phyloP scores from a whole-genome alignment of 2,797 vertebrate species.

The Phalanger gymnotis region DNA sequence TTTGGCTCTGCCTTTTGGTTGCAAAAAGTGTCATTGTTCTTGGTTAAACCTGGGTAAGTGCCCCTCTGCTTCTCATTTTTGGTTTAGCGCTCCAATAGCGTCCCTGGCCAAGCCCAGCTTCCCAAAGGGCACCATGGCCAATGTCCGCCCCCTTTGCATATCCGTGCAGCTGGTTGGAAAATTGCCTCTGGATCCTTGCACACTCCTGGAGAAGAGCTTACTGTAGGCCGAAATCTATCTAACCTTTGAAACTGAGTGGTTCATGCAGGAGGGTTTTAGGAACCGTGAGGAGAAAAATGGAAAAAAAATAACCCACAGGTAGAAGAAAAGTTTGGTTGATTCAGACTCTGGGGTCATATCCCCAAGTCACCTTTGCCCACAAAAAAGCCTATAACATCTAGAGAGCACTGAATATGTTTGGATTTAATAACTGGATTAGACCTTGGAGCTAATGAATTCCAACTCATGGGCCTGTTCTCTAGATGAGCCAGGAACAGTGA shows the following conservation, averaged over 20 bases:
- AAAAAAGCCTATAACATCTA: slow-evolving; percentile 31
- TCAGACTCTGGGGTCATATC: not conserved
- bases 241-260: slow-evolving; percentile 47
- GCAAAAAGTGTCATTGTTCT: slow-evolving; percentile 84
- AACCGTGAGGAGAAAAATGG: slow-evolving; percentile 1
- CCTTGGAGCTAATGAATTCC: slow-evolving; percentile 16
- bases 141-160: slow-evolving; percentile 59
- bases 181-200: not conserved
- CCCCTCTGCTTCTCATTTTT: slow-evolving; percentile 63
- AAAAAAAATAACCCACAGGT: slow-evolving; percentile 24
- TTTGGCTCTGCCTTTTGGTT: slow-evolving; percentile 76
- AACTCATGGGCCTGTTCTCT: not conserved
- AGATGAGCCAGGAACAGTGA: not conserved
- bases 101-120: slow-evolving; percentile 64
- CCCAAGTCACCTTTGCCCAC: not conserved
- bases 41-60: slow-evolving; percentile 82
- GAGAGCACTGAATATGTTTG: not conserved
- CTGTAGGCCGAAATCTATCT: slow-evolving; percentile 41
- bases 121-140: slow-evolving; percentile 58
- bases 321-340: slow-evolving; percentile 36
- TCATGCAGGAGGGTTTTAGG: slow-evolving; percentile 12
- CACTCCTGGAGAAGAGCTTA: slow-evolving; percentile 3
- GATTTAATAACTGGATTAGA: slow-evolving; percentile 1
- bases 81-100: slow-evolving; percentile 75
- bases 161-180: not conserved